A percentile compares a stretch with the other conserved stretches of the same genome.
phyloP scores from a whole-genome alignment of 2,888 invertebrate genomes.

The Mycalesis mineus region DNA sequence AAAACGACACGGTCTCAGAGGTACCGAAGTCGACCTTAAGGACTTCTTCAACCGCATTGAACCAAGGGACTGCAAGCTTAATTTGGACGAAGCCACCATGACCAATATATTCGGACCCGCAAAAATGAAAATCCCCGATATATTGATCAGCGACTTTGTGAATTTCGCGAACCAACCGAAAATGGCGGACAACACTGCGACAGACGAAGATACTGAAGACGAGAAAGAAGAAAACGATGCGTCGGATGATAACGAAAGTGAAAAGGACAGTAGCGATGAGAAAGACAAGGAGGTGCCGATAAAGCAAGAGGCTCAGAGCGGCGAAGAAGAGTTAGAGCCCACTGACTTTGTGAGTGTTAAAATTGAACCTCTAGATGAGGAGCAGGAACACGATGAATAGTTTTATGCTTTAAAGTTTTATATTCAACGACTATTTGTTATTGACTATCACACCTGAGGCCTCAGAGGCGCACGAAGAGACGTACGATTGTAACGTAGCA shows the following conservation, averaged over 20 bases:
- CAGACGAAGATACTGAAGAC: conserved; percentile 21
- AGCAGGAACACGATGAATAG: conserved; percentile 9
- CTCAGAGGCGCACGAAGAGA: too few species aligned
- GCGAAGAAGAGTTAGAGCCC: conserved; percentile 51
- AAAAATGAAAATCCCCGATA: conserved; percentile 41
- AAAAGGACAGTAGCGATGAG: conserved; percentile 26
- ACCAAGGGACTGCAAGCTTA: conserved; percentile 60
- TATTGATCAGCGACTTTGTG: conserved; percentile 48
- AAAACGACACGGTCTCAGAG: conserved; percentile 58
- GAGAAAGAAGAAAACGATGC: conserved; percentile 14
- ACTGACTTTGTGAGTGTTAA: conserved; percentile 70
- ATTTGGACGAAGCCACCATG: conserved; percentile 58
- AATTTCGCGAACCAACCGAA: conserved; percentile 38
- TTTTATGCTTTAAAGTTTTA: too few species aligned
- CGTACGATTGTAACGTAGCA: too few species aligned
- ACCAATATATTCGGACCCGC: conserved; percentile 61
- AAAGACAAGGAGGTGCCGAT: conserved; percentile 29
- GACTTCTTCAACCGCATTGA: conserved; percentile 56
- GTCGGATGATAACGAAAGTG: conserved; percentile 23
- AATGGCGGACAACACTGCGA: conserved; percentile 26
- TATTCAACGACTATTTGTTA: too few species aligned
- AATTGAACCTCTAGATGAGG: conserved; percentile 57
- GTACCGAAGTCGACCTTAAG: conserved; percentile 42
- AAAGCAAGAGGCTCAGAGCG: conserved; percentile 27
- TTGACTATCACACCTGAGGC: too few species aligned